Evolutionary conservation across 2,113 vertebrate species (phyloP).

Genomic region (Anolis sagrei): DNA sequence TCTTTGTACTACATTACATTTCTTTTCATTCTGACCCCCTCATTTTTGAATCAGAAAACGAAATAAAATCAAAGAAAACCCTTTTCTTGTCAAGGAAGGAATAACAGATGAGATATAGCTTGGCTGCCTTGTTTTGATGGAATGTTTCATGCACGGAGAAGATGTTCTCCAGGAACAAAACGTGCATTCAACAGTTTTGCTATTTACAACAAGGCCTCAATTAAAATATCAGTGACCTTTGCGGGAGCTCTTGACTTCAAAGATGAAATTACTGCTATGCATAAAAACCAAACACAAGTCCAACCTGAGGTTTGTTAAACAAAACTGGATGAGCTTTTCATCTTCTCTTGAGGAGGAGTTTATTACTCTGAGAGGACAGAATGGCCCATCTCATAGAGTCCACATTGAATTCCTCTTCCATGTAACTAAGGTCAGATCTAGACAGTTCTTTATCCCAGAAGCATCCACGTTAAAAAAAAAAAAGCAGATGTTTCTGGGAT

Average conservation of each 20-base stretch:
- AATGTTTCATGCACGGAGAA: slow-evolving; percentile 1
- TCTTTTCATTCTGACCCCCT: not conserved
- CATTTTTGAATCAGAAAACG: not conserved
- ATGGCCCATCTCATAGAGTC: not conserved
- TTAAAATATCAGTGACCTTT: not conserved
- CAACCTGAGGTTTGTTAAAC: not conserved
- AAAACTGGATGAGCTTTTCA: not conserved
- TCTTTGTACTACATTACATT: not conserved
- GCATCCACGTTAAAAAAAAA: too few species aligned
- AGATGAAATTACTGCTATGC: not conserved
- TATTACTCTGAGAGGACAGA: not conserved
- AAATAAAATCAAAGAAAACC: not conserved
- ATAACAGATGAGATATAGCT: not conserved
- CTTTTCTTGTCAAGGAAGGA: not conserved
- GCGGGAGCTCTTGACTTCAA: not conserved
- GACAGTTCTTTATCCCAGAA: too few species aligned
- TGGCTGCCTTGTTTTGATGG: not conserved
- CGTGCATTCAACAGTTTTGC: not conserved
- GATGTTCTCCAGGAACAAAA: not conserved
- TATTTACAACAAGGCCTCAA: not conserved
- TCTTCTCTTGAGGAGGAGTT: not conserved
- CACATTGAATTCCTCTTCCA: not conserved
- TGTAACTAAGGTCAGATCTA: not conserved
- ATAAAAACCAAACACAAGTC: not conserved
- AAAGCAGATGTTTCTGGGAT: too few species aligned